phyloP scores from a whole-genome alignment of 2,113 vertebrate genomes.

The Tachysurus vachellii region DNA sequence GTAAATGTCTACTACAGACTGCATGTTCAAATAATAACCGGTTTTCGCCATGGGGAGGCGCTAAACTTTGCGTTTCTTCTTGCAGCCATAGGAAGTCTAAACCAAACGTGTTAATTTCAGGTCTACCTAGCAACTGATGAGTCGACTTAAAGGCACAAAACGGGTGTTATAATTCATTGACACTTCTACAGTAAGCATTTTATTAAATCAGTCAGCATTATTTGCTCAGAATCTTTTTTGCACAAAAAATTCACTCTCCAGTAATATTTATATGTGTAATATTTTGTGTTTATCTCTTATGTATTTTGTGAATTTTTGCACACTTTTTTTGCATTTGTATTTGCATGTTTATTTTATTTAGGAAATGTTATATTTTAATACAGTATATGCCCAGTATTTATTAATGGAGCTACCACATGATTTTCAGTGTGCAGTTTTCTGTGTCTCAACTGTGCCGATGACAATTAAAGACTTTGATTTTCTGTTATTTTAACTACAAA shows the following conservation, averaged over 20 bases:
- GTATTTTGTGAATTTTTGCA: neutral
- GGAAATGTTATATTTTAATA: neutral
- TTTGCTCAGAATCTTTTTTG: neutral
- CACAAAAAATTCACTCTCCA: neutral
- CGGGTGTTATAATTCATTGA: neutral
- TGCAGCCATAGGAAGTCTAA: neutral
- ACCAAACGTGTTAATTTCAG: neutral
- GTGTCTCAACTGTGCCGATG: too few species aligned
- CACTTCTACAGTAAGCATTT: neutral
- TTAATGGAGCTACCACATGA: neutral
- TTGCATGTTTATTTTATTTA: neutral
- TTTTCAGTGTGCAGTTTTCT: neutral
- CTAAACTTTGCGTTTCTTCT: neutral
- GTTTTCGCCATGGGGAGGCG: neutral
- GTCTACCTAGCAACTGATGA: conserved; percentile 42
- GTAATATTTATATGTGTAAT: neutral
- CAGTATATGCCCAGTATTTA: neutral
- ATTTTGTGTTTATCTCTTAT: neutral
- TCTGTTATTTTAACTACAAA: neutral
- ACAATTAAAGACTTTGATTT: neutral
- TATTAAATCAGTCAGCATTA: neutral
- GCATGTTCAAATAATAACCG: neutral
- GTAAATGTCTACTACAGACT: too few species aligned
- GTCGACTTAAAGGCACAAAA: neutral
- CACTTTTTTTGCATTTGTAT: neutral